Conservation (phyloP, 2,113 vertebrate species). For the Mellivora capensis region DNA sequence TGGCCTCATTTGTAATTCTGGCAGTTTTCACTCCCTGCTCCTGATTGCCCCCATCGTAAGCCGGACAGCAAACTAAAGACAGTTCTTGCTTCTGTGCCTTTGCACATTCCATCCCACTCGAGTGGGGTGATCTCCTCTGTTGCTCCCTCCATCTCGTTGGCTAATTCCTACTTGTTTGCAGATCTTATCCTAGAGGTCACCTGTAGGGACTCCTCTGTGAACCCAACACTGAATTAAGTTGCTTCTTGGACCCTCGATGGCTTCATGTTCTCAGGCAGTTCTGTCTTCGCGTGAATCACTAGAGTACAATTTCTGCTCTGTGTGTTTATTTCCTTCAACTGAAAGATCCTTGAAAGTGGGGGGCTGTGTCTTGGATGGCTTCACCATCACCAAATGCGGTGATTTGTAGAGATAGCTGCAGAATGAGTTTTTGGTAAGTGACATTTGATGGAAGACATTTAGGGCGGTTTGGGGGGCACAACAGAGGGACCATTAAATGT, state of each 20-base stretch:
- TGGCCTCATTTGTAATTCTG: not conserved
- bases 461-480: not conserved
- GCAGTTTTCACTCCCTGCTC: no score
- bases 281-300: not conserved
- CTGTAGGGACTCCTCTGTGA: not conserved
- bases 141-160: not conserved
- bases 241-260: not conserved
- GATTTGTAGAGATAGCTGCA: not conserved
- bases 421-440: not conserved
- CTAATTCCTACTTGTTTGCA: not conserved
- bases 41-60: not conserved
- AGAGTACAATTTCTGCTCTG: no score
- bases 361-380: not conserved
- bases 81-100: not conserved
- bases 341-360: not conserved
- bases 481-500: not conserved
- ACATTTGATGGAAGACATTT: not conserved
- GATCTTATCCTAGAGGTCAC: not conserved
- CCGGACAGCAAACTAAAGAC: not conserved
- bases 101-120: rapidly evolving
- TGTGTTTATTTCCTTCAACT: not conserved
- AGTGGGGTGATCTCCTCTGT: no score
- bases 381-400: not conserved
- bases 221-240: not conserved
- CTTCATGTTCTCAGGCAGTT: rapidly evolving